Evolutionary conservation across 2,113 vertebrate genomes (phyloP).

Genomic region (Pagrus major): DNA sequence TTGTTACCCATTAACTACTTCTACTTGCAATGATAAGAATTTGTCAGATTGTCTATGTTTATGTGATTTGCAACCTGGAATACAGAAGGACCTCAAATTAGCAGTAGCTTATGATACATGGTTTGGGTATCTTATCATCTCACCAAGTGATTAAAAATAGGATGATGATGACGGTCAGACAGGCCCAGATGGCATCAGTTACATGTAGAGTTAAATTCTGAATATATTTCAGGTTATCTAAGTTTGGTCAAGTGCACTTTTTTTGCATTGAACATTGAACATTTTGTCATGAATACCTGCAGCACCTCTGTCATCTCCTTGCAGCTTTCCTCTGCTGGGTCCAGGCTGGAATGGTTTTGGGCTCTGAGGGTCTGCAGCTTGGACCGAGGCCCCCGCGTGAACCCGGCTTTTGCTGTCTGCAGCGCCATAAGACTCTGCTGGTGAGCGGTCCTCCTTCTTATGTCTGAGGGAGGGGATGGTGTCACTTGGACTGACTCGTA

Average conservation of each 20-base stretch:
- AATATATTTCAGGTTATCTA: not conserved
- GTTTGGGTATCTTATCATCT: not conserved
- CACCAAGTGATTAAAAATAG: not conserved
- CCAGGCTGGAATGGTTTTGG: conserved; percentile 6
- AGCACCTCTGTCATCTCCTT: conserved; percentile 17
- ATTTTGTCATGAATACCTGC: conserved; percentile 55
- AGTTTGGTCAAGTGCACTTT: not conserved
- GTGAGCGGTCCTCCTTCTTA: conserved; percentile 41
- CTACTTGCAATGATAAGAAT: no score
- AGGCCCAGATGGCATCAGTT: not conserved
- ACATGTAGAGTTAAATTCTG: not conserved
- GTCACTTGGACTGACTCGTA: conserved; percentile 52
- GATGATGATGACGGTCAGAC: not conserved
- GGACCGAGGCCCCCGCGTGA: not conserved
- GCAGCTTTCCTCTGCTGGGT: conserved; percentile 26
- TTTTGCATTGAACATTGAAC: not conserved
- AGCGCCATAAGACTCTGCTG: not conserved
- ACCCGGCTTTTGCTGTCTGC: conserved; percentile 26
- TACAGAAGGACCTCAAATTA: not conserved
- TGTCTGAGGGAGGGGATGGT: conserved; percentile 23
- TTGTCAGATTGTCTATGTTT: no score
- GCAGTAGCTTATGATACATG: not conserved
- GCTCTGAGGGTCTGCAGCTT: conserved; percentile 37
- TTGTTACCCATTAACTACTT: no score
- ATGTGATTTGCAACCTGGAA: no score